phyloP scores from a whole-genome alignment of 1,140 invertebrate species.

The Thaumetopoea pityocampa region DNA sequence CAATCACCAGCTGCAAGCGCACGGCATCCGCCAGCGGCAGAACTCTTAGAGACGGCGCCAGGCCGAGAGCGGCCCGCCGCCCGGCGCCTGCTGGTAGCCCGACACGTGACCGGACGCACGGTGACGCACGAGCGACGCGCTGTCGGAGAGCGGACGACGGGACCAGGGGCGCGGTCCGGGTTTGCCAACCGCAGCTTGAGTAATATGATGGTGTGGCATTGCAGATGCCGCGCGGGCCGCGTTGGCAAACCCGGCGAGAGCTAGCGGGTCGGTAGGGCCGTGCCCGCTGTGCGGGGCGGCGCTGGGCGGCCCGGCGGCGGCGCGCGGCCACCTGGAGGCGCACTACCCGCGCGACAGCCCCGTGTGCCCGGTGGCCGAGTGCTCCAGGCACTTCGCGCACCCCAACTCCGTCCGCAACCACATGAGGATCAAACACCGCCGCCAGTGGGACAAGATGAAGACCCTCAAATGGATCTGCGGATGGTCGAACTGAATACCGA shows the following conservation, averaged over 20 bases:
- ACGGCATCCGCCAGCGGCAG: conserved; percentile 81
- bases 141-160: conserved; percentile 24
- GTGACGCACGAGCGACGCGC: conserved; percentile 4
- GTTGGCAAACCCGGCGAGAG: conserved; percentile 61
- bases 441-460: conserved; percentile 88
- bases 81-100: conserved; percentile 43
- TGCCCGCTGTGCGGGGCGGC: conserved; percentile 83
- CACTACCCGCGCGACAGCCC: conserved; percentile 90
- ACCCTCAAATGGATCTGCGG: conserved; percentile 85
- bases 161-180: too few relatives aligned
- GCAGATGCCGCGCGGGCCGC: conserved; percentile 66
- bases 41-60: conserved; percentile 78
- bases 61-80: conserved; percentile 81
- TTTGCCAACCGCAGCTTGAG: conserved; percentile 49
- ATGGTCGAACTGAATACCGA: conserved; percentile 44
- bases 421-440: conserved; percentile 87
- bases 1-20: conserved; percentile 85
- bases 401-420: conserved; percentile 90
- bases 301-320: conserved; percentile 78
- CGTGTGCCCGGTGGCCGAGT: conserved; percentile 84
- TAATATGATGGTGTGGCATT: conserved; percentile 68
- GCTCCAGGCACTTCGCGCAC: conserved; percentile 85
- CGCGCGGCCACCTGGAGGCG: conserved; percentile 84
- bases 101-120: conserved; percentile 4
- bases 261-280: conserved; percentile 51